Base-by-base conservation (phyloP, 2,113 vertebrate genomes). In the Daboia siamensis region DNA sequence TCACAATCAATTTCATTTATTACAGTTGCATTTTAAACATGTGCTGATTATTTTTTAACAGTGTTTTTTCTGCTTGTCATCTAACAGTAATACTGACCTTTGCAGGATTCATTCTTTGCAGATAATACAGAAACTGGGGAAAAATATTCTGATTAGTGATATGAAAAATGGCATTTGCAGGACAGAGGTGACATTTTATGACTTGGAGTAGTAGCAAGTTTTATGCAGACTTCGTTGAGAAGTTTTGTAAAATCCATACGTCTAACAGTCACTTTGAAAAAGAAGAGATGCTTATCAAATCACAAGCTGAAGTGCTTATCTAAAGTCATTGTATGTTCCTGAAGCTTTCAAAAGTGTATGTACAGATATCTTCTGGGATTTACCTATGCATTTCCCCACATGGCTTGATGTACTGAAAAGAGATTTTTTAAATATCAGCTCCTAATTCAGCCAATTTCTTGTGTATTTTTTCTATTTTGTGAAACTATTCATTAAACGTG, bases 251-350 rank as follows among this genome's bases (percentile, higher is more conserved):
- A 91, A 89, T 33, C 74, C 15, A 55, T 55, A 89, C 86, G 90
- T 61, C 69, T 64, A 89, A 91, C 86, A 93, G 29, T 86, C 39
- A 48, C 90, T 93, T 91, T 89, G 90, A 93, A 86, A 93, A 93
- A 93, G 89, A 93, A 56, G 59, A 89, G 55, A 91, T 86, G 56
- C 46, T 93, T 93, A 91, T 93, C 86, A 91, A 86, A 61, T 52
- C 90, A 89, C 86, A 55, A 91, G 90, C 90, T 64, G 54, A 88
- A 89, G 74, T 89, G 87, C 87, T 93, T 91, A 89, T 89, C 87
- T 86, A 46, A 93, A 93, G 87, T 89, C 93, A 91, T 91, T 93
- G 59, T 57, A 59, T 90, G 84, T 74, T 91, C 74, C 87, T 54
- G 93, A 93, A 52, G 87, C 87, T 86, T 86, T 64, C 48, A 86